Evolutionary conservation across 1,140 invertebrate species (phyloP).

Genomic region (Solen grandis): DNA sequence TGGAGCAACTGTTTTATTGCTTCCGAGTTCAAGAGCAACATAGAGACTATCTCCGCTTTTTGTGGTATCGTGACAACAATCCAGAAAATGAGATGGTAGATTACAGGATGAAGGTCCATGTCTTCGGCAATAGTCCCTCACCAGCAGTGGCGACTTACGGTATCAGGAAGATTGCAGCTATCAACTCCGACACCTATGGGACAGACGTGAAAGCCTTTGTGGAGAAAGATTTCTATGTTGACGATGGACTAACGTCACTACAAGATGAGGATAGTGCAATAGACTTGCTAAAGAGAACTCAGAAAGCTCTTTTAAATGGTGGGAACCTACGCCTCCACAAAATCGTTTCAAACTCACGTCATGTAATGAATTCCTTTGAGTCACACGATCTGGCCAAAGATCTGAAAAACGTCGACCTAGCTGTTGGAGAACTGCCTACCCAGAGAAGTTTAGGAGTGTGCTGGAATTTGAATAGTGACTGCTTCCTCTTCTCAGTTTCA

Average conservation of each 20-base stretch:
- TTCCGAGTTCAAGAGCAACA: slow-evolving; percentile 46
- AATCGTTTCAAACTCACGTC: slow-evolving; percentile 47
- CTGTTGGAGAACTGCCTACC: slow-evolving; percentile 36
- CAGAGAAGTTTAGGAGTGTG: slow-evolving; percentile 57
- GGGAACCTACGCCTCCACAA: too few species aligned
- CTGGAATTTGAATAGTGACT: too few species aligned
- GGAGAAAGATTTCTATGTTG: slow-evolving; percentile 49
- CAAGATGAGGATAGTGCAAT: not conserved
- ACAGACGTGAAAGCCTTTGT: slow-evolving; percentile 46
- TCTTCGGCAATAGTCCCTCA: slow-evolving; percentile 54
- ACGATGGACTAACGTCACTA: not conserved
- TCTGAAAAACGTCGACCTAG: too few species aligned
- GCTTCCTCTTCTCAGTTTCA: too few species aligned
- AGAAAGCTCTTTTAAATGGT: slow-evolving; percentile 1
- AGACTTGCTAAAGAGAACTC: slow-evolving; percentile 29
- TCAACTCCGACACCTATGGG: slow-evolving; percentile 13
- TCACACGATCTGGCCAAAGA: too few species aligned
- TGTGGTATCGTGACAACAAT: slow-evolving; percentile 52
- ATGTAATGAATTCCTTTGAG: slow-evolving; percentile 53
- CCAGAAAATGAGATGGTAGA: slow-evolving; percentile 23
- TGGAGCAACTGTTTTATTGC: slow-evolving; percentile 58
- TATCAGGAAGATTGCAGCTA: slow-evolving; percentile 24
- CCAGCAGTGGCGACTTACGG: slow-evolving; percentile 46
- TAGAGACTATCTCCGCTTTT: slow-evolving; percentile 54
- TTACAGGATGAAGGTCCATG: slow-evolving; percentile 56